These are phyloP conservation scores for Holocentrus rufus DNA, from an alignment of 2,797 vertebrate genomes.

Conservation along the genomic window DNA sequence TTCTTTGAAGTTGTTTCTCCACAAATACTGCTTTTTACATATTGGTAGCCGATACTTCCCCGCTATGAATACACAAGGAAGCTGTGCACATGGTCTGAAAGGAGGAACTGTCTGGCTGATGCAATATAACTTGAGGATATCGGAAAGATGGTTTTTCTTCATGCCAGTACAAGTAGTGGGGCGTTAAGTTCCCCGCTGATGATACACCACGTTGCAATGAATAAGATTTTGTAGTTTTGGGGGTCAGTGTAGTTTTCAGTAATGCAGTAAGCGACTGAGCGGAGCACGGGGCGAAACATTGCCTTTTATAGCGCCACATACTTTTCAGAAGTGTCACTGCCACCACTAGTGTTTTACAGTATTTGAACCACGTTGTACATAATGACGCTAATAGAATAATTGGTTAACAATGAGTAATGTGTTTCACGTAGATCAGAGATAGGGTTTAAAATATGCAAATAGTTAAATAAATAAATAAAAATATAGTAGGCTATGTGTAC, in stretches of 20 bases:
- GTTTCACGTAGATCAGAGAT: too few species aligned
- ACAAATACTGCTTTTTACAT: not conserved
- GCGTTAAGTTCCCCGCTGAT: not conserved
- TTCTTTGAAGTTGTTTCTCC: not conserved
- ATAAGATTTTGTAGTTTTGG: not conserved
- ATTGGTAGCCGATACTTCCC: not conserved
- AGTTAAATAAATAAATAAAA: too few species aligned
- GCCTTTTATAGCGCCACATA: slow-evolving; percentile 53
- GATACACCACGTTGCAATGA: too few species aligned
- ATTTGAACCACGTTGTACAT: too few species aligned
- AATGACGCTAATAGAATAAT: too few species aligned
- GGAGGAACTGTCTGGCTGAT: slow-evolving; percentile 54
- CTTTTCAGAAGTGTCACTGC: not conserved
- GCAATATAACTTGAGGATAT: slow-evolving; percentile 40
- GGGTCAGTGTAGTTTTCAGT: not conserved
- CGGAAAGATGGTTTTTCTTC: not conserved
- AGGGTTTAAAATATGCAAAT: too few species aligned
- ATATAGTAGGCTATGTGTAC: too few species aligned
- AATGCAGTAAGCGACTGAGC: not conserved
- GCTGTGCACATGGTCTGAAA: slow-evolving; percentile 24
- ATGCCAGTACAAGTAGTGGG: not conserved
- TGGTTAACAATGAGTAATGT: too few species aligned
- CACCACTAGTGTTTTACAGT: not conserved
- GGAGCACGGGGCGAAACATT: not conserved
- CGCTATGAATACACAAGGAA: not conserved